Conservation (phyloP, 2,797 vertebrate genomes). For the Orestias chungarensis region DNA sequence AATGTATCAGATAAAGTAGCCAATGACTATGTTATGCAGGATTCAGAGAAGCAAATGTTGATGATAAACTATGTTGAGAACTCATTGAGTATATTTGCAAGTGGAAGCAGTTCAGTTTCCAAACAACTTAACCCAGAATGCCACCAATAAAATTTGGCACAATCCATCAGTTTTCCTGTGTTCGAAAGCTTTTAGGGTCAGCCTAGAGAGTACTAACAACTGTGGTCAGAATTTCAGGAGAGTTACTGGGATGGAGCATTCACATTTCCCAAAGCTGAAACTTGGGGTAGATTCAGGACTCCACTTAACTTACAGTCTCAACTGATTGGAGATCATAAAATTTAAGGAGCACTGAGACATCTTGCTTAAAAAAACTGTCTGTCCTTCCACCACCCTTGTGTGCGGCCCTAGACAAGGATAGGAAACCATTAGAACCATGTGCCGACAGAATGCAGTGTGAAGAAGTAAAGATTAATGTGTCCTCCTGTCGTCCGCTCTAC, state of each 20-base stretch:
- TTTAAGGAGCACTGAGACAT: neutral
- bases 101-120: too few species aligned
- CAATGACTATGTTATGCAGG: too few species aligned
- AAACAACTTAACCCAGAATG: too few species aligned
- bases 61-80: too few species aligned
- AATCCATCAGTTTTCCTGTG: too few species aligned
- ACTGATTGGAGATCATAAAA: neutral
- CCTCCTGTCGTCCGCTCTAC: constrained; percentile 24
- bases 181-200: too few species aligned
- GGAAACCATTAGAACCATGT: constrained; percentile 15
- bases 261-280: neutral
- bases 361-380: neutral
- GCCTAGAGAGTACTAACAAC: neutral
- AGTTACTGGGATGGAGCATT: neutral
- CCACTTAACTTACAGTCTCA: neutral
- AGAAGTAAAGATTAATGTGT: constrained; percentile 64
- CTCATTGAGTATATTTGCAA: too few species aligned
- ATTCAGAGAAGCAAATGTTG: too few species aligned
- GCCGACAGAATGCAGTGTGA: constrained; percentile 41
- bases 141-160: too few species aligned
- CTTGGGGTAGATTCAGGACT: neutral
- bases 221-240: neutral
- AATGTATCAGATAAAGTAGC: too few species aligned
- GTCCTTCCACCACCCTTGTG: constrained; percentile 38
- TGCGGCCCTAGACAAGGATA: constrained; percentile 14